These are phyloP conservation scores for Agapostemon virescens DNA, from an alignment of 2,888 invertebrate genomes.

Conservation along the genomic window DNA sequence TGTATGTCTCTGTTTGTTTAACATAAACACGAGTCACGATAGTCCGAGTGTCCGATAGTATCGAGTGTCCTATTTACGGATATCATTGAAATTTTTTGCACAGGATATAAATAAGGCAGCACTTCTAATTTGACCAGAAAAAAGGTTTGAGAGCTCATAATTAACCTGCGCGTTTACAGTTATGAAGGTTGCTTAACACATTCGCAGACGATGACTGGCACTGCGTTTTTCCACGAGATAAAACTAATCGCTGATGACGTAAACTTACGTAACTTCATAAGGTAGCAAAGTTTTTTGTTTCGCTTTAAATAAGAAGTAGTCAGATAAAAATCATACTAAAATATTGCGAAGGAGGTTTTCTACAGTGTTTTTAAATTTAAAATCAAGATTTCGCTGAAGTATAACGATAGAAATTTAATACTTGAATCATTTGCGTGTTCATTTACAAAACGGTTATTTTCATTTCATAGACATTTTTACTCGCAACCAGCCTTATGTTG, in stretches of 20 bases:
- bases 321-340: not conserved
- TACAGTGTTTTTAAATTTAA: no score
- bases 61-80: not conserved
- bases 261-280: not conserved
- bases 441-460: no score
- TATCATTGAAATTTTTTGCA: no score
- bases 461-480: no score
- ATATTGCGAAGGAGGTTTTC: not conserved
- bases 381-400: no score
- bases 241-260: not conserved
- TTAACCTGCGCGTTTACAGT: not conserved
- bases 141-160: not conserved
- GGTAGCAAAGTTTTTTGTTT: not conserved
- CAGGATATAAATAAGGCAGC: not conserved
- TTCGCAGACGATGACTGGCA: conserved; percentile 5
- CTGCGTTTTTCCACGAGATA: not conserved
- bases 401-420: no score
- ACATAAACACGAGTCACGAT: no score
- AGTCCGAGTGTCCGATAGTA: no score
- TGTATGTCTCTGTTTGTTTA: no score
- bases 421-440: no score
- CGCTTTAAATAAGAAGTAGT: not conserved
- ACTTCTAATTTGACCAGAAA: not conserved
- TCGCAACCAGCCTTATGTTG: no score
- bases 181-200: not conserved